Evolutionary conservation across 1,140 invertebrate genomes (phyloP).

Genomic region (Brachionus plicatilis): DNA sequence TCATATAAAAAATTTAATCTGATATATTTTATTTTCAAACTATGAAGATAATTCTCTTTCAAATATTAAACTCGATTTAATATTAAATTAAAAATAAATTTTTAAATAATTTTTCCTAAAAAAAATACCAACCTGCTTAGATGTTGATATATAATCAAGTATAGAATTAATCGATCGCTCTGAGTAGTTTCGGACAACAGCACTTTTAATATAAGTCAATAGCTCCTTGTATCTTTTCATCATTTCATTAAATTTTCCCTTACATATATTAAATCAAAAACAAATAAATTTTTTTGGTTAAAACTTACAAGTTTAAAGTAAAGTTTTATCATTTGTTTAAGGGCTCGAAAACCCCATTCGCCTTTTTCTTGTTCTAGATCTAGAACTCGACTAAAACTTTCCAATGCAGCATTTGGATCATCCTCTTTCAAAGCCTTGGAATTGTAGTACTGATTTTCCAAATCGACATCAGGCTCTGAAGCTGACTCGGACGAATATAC

Average conservation of each 20-base stretch:
- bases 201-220: conserved; percentile 57
- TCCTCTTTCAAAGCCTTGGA: conserved; percentile 97
- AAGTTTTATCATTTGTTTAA: conserved; percentile 99
- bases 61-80: too few relatives aligned
- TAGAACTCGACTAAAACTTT: conserved; percentile 81
- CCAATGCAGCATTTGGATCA: conserved; percentile 80
- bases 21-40: too few relatives aligned
- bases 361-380: conserved; percentile 71
- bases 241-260: conserved; percentile 5
- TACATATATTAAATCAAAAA: background rate
- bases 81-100: too few relatives aligned
- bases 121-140: conserved; percentile 48
- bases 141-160: conserved; percentile 97
- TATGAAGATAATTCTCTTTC: too few relatives aligned
- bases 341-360: conserved; percentile 99
- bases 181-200: conserved; percentile 96
- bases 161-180: conserved; percentile 99
- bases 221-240: conserved; percentile 35
- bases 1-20: too few relatives aligned
- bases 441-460: conserved; percentile 99
- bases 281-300: background rate
- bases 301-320: conserved; percentile 89
- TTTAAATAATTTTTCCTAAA: background rate
- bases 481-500: conserved; percentile 37
- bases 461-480: conserved; percentile 48